Base-by-base conservation (phyloP, 2,113 vertebrate genomes). In the Symphodus melops region DNA sequence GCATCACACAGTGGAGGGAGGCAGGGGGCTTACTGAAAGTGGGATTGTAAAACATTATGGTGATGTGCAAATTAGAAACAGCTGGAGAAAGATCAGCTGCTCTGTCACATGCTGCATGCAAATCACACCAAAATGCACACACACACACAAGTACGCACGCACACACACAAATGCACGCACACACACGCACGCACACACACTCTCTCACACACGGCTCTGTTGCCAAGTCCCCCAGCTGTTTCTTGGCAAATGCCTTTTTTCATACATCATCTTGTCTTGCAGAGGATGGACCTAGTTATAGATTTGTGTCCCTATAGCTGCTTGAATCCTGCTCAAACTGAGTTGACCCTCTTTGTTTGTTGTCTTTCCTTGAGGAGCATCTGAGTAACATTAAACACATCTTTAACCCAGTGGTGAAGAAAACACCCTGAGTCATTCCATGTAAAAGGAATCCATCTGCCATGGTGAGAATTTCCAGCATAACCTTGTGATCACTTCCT, bases 11-110 rank as follows among this genome's bases (percentile, higher is more conserved):
- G 61, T 72, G 73, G 70, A 61, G 65, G 49, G 28, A 48, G 75
- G 16, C 55, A 79, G 44, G 67, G 75, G 71, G 58, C 44, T 79
- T 85, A 84, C 82, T 84, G 82, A 79, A 81, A 86, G 74, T 60
- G 69, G 84, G 86, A 77, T 72, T 76, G 87, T 86, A 84, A 88
- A 87, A 86, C 83, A 87, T 87, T 82, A 86, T 62, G 68, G 75
- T 71, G 73, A 89, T 71, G 72, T 79, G 71, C 70, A 91, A 90
- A 92, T 90, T 82, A 71, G 75, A 92, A 91, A 86, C 92, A 92
- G 90, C 64, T 69, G 72, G 52, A 60, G 70, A 70, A 68, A 75
- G 57, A 82, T 83, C 86, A 89, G 91, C 84, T 85, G 82, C 72
- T 80, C 73, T 54, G 60, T 66, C 77, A 57, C 82, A 71, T 42